Percentiles rank a stretch among this genome's conserved stretches.
Conservation (phyloP, 2,888 invertebrate genomes). For the Antitype chi region DNA sequence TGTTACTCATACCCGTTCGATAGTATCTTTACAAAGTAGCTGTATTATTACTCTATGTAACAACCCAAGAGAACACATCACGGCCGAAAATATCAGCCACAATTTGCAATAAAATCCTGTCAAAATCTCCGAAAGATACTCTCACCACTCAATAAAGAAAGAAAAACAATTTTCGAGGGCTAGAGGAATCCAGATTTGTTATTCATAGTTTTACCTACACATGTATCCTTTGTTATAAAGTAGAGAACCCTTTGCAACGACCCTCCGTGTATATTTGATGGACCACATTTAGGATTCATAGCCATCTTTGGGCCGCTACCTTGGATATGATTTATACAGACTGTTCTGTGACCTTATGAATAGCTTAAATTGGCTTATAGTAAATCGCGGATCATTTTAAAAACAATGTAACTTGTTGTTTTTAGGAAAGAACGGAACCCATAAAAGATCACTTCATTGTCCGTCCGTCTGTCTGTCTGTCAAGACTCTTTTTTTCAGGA, state of each 20-base stretch:
- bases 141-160: constrained; percentile 25
- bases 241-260: constrained; percentile 29
- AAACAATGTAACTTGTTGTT: background rate
- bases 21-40: background rate
- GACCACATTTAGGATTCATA: constrained; percentile 43
- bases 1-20: background rate
- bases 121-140: constrained; percentile 8
- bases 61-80: background rate
- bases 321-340: constrained; percentile 34
- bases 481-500: too few species aligned
- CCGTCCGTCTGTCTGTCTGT: too few species aligned
- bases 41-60: too few species aligned
- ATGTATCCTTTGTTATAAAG: constrained; percentile 37
- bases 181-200: constrained; percentile 32
- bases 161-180: constrained; percentile 6
- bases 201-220: constrained; percentile 51
- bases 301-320: constrained; percentile 28
- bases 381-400: background rate
- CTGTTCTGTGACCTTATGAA: constrained; percentile 23
- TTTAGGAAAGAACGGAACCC: too few species aligned
- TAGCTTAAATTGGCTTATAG: constrained; percentile 6
- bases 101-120: background rate
- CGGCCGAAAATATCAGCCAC: background rate
- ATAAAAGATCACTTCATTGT: too few species aligned
- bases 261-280: constrained; percentile 54